phyloP scores from a whole-genome alignment of 2,888 invertebrate species.

The Elegia similella region DNA sequence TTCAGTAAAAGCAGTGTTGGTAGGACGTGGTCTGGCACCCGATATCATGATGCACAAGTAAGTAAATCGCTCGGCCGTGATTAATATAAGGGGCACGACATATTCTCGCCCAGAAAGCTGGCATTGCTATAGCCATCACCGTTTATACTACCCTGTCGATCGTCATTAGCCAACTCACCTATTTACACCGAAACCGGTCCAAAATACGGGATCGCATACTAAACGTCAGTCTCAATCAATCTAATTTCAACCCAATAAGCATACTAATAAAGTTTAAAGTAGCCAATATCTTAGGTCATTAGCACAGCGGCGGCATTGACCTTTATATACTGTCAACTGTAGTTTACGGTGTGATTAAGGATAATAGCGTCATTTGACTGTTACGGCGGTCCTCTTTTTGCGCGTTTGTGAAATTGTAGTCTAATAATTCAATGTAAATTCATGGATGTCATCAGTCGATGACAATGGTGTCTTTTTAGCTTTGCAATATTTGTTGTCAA shows the following conservation, averaged over 20 bases:
- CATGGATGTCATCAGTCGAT: neutral
- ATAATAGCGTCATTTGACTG: constrained; percentile 10
- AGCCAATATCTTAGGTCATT: neutral
- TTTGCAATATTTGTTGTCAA: neutral
- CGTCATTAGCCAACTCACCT: constrained; percentile 29
- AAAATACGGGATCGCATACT: constrained; percentile 26
- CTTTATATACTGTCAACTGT: constrained; percentile 18
- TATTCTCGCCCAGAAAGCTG: too few relatives aligned
- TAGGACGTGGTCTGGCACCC: too few relatives aligned
- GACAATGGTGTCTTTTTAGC: neutral
- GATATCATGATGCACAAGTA: too few relatives aligned
- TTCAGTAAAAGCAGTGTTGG: too few relatives aligned
- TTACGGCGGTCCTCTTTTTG: neutral
- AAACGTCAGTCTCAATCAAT: neutral
- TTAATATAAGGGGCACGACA: too few relatives aligned
- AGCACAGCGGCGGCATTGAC: constrained; percentile 4
- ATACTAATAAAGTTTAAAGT: neutral
- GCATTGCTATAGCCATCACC: too few relatives aligned
- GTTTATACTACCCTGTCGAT: neutral
- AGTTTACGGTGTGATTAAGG: constrained; percentile 13
- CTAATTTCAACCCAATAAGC: constrained; percentile 4
- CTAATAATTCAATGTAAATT: neutral
- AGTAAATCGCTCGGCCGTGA: too few relatives aligned
- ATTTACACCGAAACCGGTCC: constrained; percentile 26
- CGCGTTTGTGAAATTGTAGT: neutral